Evolutionary conservation across 1,140 invertebrate species (phyloP).

Genomic region (Bathynomus jamesi): DNA sequence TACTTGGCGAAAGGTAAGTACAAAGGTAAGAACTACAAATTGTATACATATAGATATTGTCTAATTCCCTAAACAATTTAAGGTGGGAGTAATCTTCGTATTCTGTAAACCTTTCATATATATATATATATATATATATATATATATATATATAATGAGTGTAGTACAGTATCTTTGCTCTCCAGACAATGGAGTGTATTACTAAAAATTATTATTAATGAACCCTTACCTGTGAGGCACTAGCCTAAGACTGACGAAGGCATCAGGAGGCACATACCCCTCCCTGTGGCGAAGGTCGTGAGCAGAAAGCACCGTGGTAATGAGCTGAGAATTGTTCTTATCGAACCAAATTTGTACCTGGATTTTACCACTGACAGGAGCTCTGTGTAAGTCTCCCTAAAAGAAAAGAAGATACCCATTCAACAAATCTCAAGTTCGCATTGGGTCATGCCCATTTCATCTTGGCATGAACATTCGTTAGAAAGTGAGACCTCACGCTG

Average conservation of each 20-base stretch:
- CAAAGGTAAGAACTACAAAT: too few species aligned
- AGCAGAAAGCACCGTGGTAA: constrained; percentile 70
- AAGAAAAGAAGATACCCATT: neutral
- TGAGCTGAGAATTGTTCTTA: constrained; percentile 65
- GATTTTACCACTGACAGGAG: constrained; percentile 54
- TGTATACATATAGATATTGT: too few species aligned
- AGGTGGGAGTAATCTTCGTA: too few species aligned
- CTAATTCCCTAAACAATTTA: too few species aligned
- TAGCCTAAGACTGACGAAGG: constrained; percentile 69
- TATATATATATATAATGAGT: neutral
- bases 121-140: neutral
- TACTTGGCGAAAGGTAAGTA: too few species aligned
- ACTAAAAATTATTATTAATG: neutral
- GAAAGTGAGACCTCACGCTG: too few species aligned
- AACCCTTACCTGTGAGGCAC: constrained; percentile 48
- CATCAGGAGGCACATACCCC: constrained; percentile 68
- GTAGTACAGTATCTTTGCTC: neutral
- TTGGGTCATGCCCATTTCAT: too few species aligned
- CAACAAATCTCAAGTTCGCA: too few species aligned
- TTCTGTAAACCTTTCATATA: neutral
- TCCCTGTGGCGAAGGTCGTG: constrained; percentile 69
- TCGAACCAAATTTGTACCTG: constrained; percentile 82
- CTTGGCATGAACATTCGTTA: too few species aligned
- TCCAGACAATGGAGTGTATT: neutral
- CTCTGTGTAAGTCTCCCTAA: constrained; percentile 22